Base-by-base conservation (phyloP, 2,888 invertebrate genomes). In the Mamestra brassicae region DNA sequence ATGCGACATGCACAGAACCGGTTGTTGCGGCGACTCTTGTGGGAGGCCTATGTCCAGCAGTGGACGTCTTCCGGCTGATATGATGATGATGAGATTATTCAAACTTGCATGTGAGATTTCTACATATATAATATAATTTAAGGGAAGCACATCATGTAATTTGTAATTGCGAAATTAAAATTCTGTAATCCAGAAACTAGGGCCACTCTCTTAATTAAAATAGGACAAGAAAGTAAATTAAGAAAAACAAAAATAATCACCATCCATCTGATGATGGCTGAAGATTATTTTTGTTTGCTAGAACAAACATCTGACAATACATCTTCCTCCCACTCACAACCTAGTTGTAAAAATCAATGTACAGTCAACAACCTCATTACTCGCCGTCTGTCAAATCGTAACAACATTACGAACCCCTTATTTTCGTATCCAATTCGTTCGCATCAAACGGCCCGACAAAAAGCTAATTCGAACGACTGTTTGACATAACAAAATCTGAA, bases 401-500 rank as follows among this genome's bases (percentile, higher is more conserved):
- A 89, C 75, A 83, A 67, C 54, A 83, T 87, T 83, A 87, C 64
- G 47, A 50, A 73, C 64, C 85, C 86, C 85, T 82, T 80, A 88
- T 87, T 88, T 85, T 82, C 77, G 71, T 80, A 87, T 85, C 87
- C 87, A 90, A 86, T 84, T 85, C 85, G 78, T 71, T 62, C 84
- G 79, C 85, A 83, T 81, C 88, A 88, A 89, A 87, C 84, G 80
- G 89, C 85, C 80, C 76, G 78, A 86, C 88, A 88, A 86, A 83
- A 78, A 86, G 90, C 91, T 92, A 93, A 92, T 90, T 91, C 87
- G 78, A 89, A 91, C 89, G 89, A 90, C 90, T 90, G 88, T 90
- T 91, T 94, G 94, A 94, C 92, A 90, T 93, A 94, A 94, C 93
- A 89, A 91, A 94, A 94, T 94, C 93, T 91, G 94, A 94, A 90